Base-by-base conservation (phyloP, 2,888 invertebrate genomes). In the Melangyna quadrimaculata region DNA sequence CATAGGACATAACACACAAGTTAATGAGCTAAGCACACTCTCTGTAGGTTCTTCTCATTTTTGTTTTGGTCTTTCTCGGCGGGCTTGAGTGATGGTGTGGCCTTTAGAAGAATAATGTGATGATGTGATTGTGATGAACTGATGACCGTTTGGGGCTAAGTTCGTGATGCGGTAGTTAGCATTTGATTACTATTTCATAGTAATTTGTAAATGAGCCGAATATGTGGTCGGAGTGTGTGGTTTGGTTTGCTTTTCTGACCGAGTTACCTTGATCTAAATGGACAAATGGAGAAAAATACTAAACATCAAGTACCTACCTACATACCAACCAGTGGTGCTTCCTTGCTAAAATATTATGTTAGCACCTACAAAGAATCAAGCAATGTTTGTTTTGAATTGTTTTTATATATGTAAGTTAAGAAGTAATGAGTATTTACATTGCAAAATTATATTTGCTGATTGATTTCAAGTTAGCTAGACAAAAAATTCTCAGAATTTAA, bases 141-240 rank as follows among this genome's bases (percentile, higher is more conserved):
- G 65, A 59, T 40, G 53, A 78, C 78, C 55, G 57, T 57, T 70
- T 40, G 69, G 32, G 73, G 61, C 67, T 53, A 51, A 74, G 74
- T 75, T 83, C 83, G 83, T 83, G 83, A 74, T 74, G 70, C 70
- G 73, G 79, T 79, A 57, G 63, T 83, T 79, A 83, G 74, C 79
- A 71, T 74, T 83, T 83, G 65, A 83, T 83, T 74, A 74, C 32
- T 75, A 59, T 65, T 59, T 65, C 63, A 70, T 40, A 65, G 81
- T 71, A 82, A 82, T 82, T 71, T 74, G 55, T 70, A 51, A 75
- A 74, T 51, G 40, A 70, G 65, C 35, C 59, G 9, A 65, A 61
- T 69, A 40, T 59, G 67, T 73, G 73, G 59, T 61, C 35, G 37
- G 40, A 32, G 29, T 65, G 19, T 70, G 69, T 78, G 73, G 43